Evolutionary conservation across 2,888 invertebrate species (phyloP).

Genomic region (Campopleginae sp.): DNA sequence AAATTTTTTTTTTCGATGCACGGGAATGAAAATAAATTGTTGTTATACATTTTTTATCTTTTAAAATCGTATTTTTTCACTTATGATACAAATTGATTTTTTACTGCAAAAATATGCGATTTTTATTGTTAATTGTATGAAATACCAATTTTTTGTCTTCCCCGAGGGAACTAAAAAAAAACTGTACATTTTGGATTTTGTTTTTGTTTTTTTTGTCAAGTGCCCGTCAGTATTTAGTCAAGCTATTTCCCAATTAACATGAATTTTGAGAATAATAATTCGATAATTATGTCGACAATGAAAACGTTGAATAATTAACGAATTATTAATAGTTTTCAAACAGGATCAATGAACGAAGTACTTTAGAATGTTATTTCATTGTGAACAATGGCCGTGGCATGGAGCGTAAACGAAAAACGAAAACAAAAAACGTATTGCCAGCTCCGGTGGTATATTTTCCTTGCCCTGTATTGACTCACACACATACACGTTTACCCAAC

Average conservation of each 20-base stretch:
- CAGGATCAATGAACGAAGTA: slow-evolving; percentile 7
- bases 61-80: no score
- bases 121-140: no score
- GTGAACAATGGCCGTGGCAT: slow-evolving; percentile 47
- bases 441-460: slow-evolving; percentile 60
- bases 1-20: no score
- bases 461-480: slow-evolving; percentile 28
- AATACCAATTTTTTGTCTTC: no score
- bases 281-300: not conserved
- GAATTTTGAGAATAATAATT: not conserved
- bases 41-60: no score
- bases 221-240: not conserved
- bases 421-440: slow-evolving; percentile 53
- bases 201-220: not conserved
- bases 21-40: no score
- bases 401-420: slow-evolving; percentile 44
- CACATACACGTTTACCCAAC: slow-evolving; percentile 35
- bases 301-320: not conserved
- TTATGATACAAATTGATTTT: no score
- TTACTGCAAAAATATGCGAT: no score
- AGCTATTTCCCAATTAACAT: slow-evolving; percentile 7
- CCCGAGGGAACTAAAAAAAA: no score
- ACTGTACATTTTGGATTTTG: not conserved
- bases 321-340: not conserved
- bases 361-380: slow-evolving; percentile 51